Evolutionary conservation across 2,113 vertebrate species (phyloP).

Genomic region (Platanista minor): DNA sequence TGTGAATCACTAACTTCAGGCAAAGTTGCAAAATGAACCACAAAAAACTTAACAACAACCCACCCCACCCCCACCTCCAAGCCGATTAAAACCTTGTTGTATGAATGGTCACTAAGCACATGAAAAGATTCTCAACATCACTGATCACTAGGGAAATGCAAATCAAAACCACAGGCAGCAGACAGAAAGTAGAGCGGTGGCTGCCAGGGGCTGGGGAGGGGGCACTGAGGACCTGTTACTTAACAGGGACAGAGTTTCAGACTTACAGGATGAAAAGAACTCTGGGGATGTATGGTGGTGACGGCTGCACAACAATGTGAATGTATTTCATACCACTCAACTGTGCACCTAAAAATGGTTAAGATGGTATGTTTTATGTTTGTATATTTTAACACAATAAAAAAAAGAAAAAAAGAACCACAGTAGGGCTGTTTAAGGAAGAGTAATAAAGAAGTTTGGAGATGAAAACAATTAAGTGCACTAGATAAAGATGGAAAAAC

Average conservation of each 20-base stretch:
- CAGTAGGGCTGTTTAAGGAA: too few relatives aligned
- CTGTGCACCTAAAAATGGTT: background rate
- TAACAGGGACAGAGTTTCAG: background rate
- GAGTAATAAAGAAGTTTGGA: too few relatives aligned
- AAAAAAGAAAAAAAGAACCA: background rate
- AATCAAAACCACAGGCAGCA: background rate
- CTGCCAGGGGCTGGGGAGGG: too few relatives aligned
- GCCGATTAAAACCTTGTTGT: accelerated
- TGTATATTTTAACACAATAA: background rate
- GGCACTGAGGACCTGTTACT: accelerated
- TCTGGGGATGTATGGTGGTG: background rate
- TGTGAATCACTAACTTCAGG: background rate
- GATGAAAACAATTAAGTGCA: too few relatives aligned
- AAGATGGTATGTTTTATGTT: background rate
- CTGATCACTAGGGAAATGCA: background rate
- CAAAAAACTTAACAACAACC: background rate
- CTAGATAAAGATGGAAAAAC: too few relatives aligned
- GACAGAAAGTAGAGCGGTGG: accelerated
- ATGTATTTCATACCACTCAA: accelerated
- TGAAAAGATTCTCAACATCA: background rate
- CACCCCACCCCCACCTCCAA: background rate
- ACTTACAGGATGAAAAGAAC: background rate
- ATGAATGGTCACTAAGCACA: background rate
- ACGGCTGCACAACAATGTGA: accelerated
- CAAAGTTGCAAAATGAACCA: background rate